A percentile compares a stretch with the other conserved stretches of the same genome.
phyloP scores from a whole-genome alignment of 2,888 invertebrate species.

The Allophyes oxyacanthae region DNA sequence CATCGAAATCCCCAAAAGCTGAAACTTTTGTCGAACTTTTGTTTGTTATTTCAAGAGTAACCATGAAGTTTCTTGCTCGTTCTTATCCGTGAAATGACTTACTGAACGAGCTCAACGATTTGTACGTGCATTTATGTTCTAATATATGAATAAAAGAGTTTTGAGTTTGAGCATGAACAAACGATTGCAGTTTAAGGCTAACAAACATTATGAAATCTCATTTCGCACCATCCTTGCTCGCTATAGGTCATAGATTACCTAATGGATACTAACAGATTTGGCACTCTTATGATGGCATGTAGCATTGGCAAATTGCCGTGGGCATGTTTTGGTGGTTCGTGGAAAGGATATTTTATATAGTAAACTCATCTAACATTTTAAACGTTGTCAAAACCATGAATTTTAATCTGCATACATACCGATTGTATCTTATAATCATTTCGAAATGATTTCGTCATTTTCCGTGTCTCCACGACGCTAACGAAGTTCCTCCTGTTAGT shows the following conservation, averaged over 20 bases:
- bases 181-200: neutral
- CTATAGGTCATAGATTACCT: conserved; percentile 25
- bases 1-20: conserved; percentile 2
- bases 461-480: neutral
- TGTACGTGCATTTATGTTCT: no score
- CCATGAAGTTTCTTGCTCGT: no score
- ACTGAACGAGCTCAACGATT: no score
- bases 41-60: no score
- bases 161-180: neutral
- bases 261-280: conserved; percentile 29
- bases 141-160: no score
- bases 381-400: neutral
- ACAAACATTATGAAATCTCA: conserved; percentile 26
- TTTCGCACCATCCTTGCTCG: conserved; percentile 5
- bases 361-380: neutral
- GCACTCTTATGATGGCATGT: conserved; percentile 10
- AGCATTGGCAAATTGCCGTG: conserved; percentile 29
- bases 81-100: no score
- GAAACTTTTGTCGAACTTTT: no score
- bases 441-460: neutral
- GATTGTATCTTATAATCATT: conserved; percentile 10
- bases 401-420: neutral
- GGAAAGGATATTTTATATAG: conserved; percentile 17
- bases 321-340: conserved; percentile 17
- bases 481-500: no score